phyloP scores from a whole-genome alignment of 2,113 vertebrate species.

The Triplophysa rosa region DNA sequence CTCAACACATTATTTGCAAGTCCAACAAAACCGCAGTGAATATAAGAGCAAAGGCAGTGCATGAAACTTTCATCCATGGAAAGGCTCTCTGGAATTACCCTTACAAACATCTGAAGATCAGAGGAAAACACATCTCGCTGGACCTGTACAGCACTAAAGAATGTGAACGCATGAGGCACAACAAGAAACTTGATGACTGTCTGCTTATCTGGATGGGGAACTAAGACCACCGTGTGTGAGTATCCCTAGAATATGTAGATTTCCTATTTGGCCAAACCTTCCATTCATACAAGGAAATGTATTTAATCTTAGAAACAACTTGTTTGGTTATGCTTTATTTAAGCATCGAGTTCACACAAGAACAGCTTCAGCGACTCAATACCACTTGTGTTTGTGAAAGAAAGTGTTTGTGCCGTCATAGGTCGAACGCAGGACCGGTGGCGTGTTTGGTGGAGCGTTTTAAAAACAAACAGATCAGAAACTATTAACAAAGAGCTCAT shows the following conservation, averaged over 20 bases:
- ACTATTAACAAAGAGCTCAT: constrained; percentile 81
- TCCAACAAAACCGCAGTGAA: constrained; percentile 62
- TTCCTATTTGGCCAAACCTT: not conserved
- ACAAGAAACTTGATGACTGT: constrained; percentile 24
- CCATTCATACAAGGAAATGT: not conserved
- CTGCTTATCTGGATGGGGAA: constrained; percentile 18
- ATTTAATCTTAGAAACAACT: not conserved
- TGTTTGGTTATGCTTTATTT: not conserved
- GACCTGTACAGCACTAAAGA: constrained; percentile 10
- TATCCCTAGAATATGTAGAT: not conserved
- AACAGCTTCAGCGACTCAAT: constrained; percentile 21
- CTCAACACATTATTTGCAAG: constrained; percentile 70
- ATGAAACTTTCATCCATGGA: constrained; percentile 4
- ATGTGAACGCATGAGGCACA: not conserved
- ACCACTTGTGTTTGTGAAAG: constrained; percentile 34
- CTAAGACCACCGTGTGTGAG: constrained; percentile 11
- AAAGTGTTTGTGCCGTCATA: constrained; percentile 40
- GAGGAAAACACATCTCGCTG: constrained; percentile 8
- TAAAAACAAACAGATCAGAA: constrained; percentile 80
- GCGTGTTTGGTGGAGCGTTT: constrained; percentile 69
- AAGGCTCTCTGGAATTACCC: not conserved
- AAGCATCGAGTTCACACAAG: not conserved
- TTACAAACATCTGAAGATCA: constrained; percentile 5
- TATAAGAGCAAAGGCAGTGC: constrained; percentile 59
- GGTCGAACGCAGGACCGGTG: constrained; percentile 65